Base-by-base conservation (phyloP, 2,797 vertebrate genomes). In the Microcaecilia unicolor region DNA sequence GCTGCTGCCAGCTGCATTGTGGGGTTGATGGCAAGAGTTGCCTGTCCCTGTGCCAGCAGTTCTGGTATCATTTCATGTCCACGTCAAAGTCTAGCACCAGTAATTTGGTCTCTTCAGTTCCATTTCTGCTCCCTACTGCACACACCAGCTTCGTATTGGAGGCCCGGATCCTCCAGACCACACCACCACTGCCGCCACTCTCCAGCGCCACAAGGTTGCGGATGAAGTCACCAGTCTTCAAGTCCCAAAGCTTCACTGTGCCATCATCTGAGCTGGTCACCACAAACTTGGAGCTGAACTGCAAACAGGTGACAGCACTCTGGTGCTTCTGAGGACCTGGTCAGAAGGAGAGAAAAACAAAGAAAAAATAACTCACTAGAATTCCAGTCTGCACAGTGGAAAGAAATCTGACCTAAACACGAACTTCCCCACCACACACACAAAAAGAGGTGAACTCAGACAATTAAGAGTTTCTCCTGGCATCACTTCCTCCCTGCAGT, bases 251-350 rank as follows among this genome's bases (percentile, higher is more conserved):
- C 35, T 74, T 74, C 16, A 74, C 72, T 0, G 72, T 74, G 1
- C 72, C 72, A 0, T 74, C 72, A 0, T 74, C 72, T 0, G 67
- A 74, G 33, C 70, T 74, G 20, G 72, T 74, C 32, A 74, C 72
- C 32, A 74, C 72, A 0, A 74, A 68, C 40, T 74, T 74, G 35
- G 67, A 70, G 40, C 67, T 74, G 56, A 74, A 74, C 67, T 74
- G 72, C 2, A 74, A 62, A 52, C 72, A 74, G 7, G 71, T 74
- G 12, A 74, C 71, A 0, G 71, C 71, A 0, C 71, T 74, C 58
- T 74, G 71, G 41, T 74, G 71, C 44, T 74, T 74, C 36, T 66
- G 73, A 26, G 70, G 67, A 5, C 71, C 71, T 74, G 39, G 15
- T 18, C 5, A 25, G 30, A 25, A 4, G n/a, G 2, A 7, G n/a